Evolutionary conservation across 1,140 invertebrate species (phyloP), one percentile per base, ranked within the genome.

Genomic region (Drosophila triauraria): DNA sequence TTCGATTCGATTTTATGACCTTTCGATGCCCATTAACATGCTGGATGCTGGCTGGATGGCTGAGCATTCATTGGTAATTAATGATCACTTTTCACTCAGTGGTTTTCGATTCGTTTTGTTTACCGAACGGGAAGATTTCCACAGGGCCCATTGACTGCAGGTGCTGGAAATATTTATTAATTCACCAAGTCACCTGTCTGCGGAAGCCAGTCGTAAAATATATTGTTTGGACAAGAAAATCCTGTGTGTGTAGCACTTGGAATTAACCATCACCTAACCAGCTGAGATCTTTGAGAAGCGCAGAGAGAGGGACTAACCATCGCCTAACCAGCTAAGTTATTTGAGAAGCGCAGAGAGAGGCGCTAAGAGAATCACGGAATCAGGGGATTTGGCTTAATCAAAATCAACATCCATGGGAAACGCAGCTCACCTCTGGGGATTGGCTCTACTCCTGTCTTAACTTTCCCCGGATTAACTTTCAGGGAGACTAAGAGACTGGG

Each of bases 1-100:
- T 32, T 63, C 58, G 78, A 71, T 80, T 79, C 57, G 47, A 80
- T 76, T 77, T 77, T 78, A 78, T 70, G 75, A 62, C 75, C 75
- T 71, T 63, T 78, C 43, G 54, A 44, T 56, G 58, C 48, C 75
- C 64, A 78, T 78, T 78, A 78, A 70, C 40, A 78, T 78, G 57
- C 57, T 54, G 51, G 32, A 78, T 68, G 57, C 57, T 51, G 27
- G 51, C 57, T 51, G 27, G n/a, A 15, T 44, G 51, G 32, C 27
- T 42, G n/a, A 46, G 40, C 58, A 78, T 62, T 77, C 38, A 61
- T 46, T 61, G 20, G 75, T 70, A 78, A 78, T 78, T 78, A 78
- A 78, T 78, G 58, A 71, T 62, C 38, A 32, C 40, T 75, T 75
- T 72, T 75, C 71, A 77, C 56, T 68, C 62, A 58, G 42, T 50